Evolutionary conservation across 2,113 vertebrate species (phyloP).

Genomic region (Myiozetetes cayanensis): DNA sequence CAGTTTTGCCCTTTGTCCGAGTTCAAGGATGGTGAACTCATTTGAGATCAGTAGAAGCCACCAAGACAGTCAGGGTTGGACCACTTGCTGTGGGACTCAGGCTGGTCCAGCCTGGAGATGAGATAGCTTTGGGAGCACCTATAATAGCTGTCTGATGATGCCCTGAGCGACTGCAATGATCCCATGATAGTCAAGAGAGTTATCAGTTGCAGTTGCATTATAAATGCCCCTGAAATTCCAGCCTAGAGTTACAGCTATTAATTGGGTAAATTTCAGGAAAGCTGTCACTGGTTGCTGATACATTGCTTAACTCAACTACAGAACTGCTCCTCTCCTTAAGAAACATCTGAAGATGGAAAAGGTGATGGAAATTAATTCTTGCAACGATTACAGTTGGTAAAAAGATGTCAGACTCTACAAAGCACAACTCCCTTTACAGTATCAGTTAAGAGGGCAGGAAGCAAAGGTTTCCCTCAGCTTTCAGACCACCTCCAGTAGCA

Average conservation of each 20-base stretch:
- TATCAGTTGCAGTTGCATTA: not conserved
- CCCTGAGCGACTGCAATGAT: not conserved
- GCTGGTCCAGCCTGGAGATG: not conserved
- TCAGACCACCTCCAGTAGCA: not conserved
- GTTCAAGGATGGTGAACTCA: not conserved
- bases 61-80: not conserved
- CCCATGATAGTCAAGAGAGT: not conserved
- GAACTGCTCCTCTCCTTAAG: not conserved
- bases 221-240: not conserved
- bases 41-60: not conserved
- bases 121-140: not conserved
- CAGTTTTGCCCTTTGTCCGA: fast-evolving
- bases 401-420: not conserved
- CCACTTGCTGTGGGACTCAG: not conserved
- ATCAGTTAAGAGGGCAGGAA: not conserved
- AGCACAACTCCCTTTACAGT: not conserved
- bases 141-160: not conserved
- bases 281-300: not conserved
- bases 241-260: not conserved
- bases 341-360: not conserved
- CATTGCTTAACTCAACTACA: not conserved
- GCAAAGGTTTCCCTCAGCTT: not conserved
- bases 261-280: not conserved
- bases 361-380: not conserved
- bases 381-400: not conserved